Percentiles rank a stretch among this genome's conserved stretches.
Evolutionary conservation across 2,113 vertebrate species (phyloP).

Genomic region (Embiotoca jacksoni): DNA sequence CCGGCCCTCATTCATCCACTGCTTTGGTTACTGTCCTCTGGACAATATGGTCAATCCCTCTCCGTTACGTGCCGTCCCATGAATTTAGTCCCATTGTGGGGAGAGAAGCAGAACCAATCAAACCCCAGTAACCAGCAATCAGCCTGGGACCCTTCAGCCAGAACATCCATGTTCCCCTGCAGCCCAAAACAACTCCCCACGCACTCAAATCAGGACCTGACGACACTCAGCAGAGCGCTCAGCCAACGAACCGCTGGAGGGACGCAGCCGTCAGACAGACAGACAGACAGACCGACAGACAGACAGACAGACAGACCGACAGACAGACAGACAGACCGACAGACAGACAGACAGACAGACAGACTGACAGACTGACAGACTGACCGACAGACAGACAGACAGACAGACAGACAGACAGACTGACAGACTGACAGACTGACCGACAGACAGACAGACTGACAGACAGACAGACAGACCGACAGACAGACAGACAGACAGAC

Average conservation of each 20-base stretch:
- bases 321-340: too few relatives aligned
- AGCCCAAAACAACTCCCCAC: conserved; percentile 54
- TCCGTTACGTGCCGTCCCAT: conserved; percentile 67
- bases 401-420: too few relatives aligned
- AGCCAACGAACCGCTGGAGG: conserved; percentile 29
- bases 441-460: too few relatives aligned
- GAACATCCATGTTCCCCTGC: conserved; percentile 73
- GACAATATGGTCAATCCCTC: conserved; percentile 81
- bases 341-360: too few relatives aligned
- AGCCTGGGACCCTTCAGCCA: conserved; percentile 78
- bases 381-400: too few relatives aligned
- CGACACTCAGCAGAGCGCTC: conserved; percentile 59
- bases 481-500: too few relatives aligned
- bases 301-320: too few relatives aligned
- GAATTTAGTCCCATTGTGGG: conserved; percentile 82
- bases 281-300: too few relatives aligned
- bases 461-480: too few relatives aligned
- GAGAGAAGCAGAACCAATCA: conserved; percentile 81
- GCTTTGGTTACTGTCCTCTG: conserved; percentile 66
- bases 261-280: conserved; percentile 38
- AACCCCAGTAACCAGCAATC: conserved; percentile 80
- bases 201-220: conserved; percentile 75
- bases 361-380: too few relatives aligned
- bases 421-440: too few relatives aligned
- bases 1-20: conserved; percentile 62